Conservation (phyloP, 2,113 vertebrate genomes). For the Platysternon megacephalum region DNA sequence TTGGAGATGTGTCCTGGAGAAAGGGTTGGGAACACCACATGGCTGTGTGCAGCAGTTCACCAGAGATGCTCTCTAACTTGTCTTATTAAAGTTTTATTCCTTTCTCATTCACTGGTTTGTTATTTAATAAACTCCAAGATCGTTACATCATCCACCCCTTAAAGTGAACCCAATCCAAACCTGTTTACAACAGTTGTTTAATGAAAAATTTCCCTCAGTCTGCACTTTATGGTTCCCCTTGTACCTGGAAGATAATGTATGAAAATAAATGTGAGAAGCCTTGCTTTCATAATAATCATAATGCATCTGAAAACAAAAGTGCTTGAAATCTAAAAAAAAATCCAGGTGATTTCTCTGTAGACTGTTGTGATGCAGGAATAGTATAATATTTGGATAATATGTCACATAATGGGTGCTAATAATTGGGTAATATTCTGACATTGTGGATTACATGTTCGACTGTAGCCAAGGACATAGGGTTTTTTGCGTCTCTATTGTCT, state of each 20-base stretch:
- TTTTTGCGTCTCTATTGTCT: background rate
- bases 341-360: background rate
- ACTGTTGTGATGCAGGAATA: background rate
- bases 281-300: background rate
- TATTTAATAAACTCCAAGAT: too few relatives aligned
- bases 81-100: too few relatives aligned
- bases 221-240: background rate
- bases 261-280: background rate
- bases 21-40: too few relatives aligned
- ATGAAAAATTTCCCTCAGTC: background rate
- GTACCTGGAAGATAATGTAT: background rate
- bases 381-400: background rate
- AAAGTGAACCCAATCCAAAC: background rate
- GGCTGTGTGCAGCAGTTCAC: too few relatives aligned
- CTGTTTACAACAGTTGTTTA: background rate
- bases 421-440: background rate
- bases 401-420: background rate
- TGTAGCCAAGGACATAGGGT: background rate
- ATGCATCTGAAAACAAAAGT: background rate
- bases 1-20: too few relatives aligned
- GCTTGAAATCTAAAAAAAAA: background rate
- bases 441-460: background rate
- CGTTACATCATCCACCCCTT: background rate
- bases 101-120: too few relatives aligned
- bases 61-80: too few relatives aligned